phyloP scores from a whole-genome alignment of 2,797 vertebrate genomes.

The Haliaeetus vocifer region DNA sequence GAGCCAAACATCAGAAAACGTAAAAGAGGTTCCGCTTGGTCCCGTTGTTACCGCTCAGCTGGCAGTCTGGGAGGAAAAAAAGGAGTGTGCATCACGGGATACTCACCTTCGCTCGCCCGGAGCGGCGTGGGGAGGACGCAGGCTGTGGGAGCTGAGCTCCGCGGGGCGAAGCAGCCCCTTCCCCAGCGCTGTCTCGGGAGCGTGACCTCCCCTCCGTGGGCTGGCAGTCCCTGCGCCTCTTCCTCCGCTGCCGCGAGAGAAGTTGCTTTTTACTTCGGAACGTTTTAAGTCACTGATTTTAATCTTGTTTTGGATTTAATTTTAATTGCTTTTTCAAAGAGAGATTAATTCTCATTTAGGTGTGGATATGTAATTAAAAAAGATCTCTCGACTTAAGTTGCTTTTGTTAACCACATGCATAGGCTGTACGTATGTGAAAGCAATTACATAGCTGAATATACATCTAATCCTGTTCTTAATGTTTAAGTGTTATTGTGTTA shows the following conservation, averaged over 20 bases:
- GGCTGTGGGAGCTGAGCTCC: not conserved
- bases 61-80: not conserved
- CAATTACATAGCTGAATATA: conserved; percentile 18
- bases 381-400: not conserved
- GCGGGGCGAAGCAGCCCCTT: not conserved
- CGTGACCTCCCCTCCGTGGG: not conserved
- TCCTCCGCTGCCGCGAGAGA: not conserved
- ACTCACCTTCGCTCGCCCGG: rapidly evolving
- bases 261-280: not conserved
- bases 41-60: not conserved
- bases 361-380: conserved; percentile 11
- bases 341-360: conserved; percentile 19
- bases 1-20: not conserved
- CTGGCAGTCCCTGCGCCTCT: not conserved
- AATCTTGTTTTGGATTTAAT: not conserved
- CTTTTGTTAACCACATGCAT: not conserved
- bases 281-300: not conserved
- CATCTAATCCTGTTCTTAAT: not conserved
- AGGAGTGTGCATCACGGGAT: rapidly evolving
- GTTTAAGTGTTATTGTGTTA: conserved; percentile 2
- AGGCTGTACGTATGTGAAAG: not conserved
- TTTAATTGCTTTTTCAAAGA: not conserved
- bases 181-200: not conserved
- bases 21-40: not conserved
- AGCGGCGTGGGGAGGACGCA: rapidly evolving